A percentile compares a stretch with the other conserved stretches of the same genome.
Conservation (phyloP, 2,113 vertebrate species). For the Saguinus imperator region DNA sequence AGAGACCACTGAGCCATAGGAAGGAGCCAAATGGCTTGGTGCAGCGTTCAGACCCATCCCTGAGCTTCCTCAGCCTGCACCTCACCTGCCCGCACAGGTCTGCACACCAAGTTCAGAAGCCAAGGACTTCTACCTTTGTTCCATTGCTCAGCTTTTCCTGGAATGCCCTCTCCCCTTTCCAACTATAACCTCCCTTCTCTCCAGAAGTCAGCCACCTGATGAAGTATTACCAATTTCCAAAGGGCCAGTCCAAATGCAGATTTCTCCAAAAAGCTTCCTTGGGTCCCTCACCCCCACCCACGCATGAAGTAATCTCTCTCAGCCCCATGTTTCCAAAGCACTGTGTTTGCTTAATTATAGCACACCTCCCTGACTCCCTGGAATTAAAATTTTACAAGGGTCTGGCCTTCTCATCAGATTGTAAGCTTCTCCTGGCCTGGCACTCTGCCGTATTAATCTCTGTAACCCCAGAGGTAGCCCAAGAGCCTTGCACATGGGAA, state of each 20-base stretch:
- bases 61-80: not conserved
- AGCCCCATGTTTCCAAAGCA: not conserved
- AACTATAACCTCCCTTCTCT: not conserved
- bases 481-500: not conserved
- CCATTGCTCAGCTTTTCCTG: not conserved
- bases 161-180: not conserved
- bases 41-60: not conserved
- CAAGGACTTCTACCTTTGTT: not conserved
- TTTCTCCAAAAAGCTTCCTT: not conserved
- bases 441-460: not conserved
- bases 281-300: not conserved
- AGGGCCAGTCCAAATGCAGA: not conserved
- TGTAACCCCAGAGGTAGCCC: not conserved
- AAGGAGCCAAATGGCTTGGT: not conserved
- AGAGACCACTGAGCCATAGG: not conserved
- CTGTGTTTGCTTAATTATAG: not conserved
- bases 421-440: not conserved
- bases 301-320: not conserved
- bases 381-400: not conserved
- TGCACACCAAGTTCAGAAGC: not conserved
- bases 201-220: not conserved
- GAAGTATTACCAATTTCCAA: not conserved
- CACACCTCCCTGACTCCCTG: not conserved
- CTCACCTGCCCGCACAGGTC: not conserved
- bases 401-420: not conserved